A percentile compares a stretch with the other conserved stretches of the same genome.
These are phyloP conservation scores for Laspeyria flexula DNA, from an alignment of 2,888 invertebrate genomes.

Conservation along the genomic window DNA sequence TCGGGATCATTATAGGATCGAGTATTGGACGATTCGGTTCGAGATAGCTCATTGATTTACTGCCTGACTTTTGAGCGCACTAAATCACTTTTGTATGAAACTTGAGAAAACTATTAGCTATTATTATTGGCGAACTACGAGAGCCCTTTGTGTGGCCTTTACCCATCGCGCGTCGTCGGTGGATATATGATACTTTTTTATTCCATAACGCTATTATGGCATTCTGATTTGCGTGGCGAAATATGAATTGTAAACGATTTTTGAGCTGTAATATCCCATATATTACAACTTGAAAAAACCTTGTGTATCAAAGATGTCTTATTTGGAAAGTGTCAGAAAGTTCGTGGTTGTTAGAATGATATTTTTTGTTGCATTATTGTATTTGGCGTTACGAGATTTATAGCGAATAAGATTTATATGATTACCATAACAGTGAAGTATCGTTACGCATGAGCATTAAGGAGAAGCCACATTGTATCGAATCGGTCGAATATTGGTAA, in stretches of 20 bases:
- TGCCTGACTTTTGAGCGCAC: conserved; percentile 78
- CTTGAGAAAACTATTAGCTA: conserved; percentile 84
- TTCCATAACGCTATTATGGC: conserved; percentile 60
- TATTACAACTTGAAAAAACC: conserved; percentile 52
- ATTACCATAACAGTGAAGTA: conserved; percentile 8
- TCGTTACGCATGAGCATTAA: conserved; percentile 11
- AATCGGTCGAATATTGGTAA: not conserved
- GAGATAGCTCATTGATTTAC: conserved; percentile 81
- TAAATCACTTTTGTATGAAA: conserved; percentile 83
- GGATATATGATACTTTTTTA: conserved; percentile 65
- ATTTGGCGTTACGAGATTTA: conserved; percentile 26
- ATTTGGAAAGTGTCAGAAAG: conserved; percentile 41
- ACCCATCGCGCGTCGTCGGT: conserved; percentile 46
- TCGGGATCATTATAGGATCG: conserved; percentile 65
- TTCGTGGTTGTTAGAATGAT: conserved; percentile 19
- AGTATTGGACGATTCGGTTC: conserved; percentile 63
- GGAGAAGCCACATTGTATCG: not conserved
- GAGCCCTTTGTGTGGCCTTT: conserved; percentile 67
- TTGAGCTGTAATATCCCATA: conserved; percentile 51
- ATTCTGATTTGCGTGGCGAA: conserved; percentile 73
- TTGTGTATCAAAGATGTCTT: conserved; percentile 51
- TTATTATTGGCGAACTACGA: conserved; percentile 80
- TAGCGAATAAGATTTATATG: conserved; percentile 13
- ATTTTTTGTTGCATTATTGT: conserved; percentile 18
- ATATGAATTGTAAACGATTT: conserved; percentile 60